Percentiles rank a stretch among this genome's conserved stretches.
These are phyloP conservation scores for Drosophila lacteicornis DNA, from an alignment of 1,140 invertebrate species.

Conservation along the genomic window DNA sequence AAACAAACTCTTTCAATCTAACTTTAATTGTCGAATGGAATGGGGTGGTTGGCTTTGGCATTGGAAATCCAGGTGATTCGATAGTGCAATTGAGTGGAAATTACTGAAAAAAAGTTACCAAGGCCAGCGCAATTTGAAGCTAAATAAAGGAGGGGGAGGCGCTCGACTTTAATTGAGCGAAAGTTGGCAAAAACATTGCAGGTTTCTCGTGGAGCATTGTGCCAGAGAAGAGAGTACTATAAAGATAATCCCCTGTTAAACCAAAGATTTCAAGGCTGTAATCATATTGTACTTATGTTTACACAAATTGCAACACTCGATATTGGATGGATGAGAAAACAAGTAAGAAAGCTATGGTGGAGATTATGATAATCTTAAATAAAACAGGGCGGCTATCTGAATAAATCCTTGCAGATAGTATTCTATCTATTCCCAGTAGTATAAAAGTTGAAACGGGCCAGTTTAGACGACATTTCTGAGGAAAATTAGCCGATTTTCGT, in stretches of 20 bases:
- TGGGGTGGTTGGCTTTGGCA: slow-evolving; percentile 14
- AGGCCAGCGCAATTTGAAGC: slow-evolving; percentile 4
- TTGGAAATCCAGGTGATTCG: slow-evolving; percentile 19
- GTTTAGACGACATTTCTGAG: no score
- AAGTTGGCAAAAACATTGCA: slow-evolving; percentile 8
- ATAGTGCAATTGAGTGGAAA: slow-evolving; percentile 44
- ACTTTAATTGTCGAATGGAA: slow-evolving; percentile 23
- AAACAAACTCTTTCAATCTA: slow-evolving; percentile 22
- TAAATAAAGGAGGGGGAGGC: not conserved
- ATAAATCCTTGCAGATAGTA: no score
- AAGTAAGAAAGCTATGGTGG: no score
- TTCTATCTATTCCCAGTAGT: no score
- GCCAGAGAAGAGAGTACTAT: not conserved
- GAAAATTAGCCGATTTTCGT: no score
- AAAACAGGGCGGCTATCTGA: no score
- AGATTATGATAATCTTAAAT: no score
- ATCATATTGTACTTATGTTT: no score
- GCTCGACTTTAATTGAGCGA: slow-evolving; percentile 11
- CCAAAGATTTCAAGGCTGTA: not conserved
- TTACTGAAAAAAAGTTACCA: slow-evolving; percentile 35
- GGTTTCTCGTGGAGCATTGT: not conserved
- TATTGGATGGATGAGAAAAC: no score
- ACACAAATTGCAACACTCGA: no score
- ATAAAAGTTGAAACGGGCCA: no score
- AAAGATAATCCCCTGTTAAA: not conserved